phyloP scores from a whole-genome alignment of 2,888 invertebrate genomes.

The Dasypolia templi region DNA sequence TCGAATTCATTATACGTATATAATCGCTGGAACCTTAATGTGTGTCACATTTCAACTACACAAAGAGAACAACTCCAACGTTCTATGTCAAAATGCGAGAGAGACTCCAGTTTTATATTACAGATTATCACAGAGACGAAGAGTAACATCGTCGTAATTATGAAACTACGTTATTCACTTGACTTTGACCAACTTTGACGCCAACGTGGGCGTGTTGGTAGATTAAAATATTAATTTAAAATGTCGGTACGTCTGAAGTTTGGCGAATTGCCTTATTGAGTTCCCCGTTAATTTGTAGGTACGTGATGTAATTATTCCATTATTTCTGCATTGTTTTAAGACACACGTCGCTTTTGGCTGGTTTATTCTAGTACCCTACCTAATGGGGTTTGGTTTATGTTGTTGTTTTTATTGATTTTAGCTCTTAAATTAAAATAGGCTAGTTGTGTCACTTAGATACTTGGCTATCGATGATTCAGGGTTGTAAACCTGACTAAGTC shows the following conservation, averaged over 20 bases:
- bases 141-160: conserved; percentile 45
- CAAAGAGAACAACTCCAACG: conserved; percentile 3
- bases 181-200: conserved; percentile 53
- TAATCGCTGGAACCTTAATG: conserved; percentile 7
- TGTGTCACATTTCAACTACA: conserved; percentile 6
- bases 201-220: conserved; percentile 56
- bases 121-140: conserved; percentile 31
- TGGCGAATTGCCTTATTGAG: conserved; percentile 68
- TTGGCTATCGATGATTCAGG: background rate
- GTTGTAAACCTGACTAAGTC: background rate
- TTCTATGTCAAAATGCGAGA: conserved; percentile 19
- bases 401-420: conserved; percentile 1
- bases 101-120: conserved; percentile 8
- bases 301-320: conserved; percentile 47
- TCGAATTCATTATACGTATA: background rate
- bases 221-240: conserved; percentile 71
- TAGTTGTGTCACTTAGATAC: background rate
- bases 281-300: conserved; percentile 64
- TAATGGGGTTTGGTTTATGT: background rate
- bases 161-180: conserved; percentile 46
- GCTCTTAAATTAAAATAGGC: too few relatives aligned
- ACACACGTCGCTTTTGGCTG: conserved; percentile 4
- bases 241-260: conserved; percentile 62
- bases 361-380: background rate
- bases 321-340: conserved; percentile 29